Evolutionary conservation across 2,888 invertebrate genomes (phyloP).

Genomic region (Callinectes sapidus): DNA sequence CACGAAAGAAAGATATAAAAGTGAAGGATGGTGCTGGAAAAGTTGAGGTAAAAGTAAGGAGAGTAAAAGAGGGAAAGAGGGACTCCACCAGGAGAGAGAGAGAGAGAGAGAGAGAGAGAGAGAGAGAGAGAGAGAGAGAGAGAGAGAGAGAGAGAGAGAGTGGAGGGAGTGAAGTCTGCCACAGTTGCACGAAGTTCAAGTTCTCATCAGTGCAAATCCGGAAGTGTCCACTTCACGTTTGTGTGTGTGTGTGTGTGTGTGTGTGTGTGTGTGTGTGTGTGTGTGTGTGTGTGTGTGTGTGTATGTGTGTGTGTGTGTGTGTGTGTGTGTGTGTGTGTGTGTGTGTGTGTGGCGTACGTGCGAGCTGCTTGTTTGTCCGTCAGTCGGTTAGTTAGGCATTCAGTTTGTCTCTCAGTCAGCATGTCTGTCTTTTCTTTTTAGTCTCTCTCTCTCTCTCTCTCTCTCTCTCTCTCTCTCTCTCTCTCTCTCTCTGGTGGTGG

Average conservation of each 20-base stretch:
- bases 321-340: background rate
- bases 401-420: background rate
- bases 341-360: too few species aligned
- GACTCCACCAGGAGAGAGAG: background rate
- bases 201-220: background rate
- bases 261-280: slow-evolving; percentile 1
- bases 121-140: background rate
- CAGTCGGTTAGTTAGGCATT: background rate
- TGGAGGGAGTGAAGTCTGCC: background rate
- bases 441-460: background rate
- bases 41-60: background rate
- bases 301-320: too few species aligned
- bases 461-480: background rate
- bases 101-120: background rate
- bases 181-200: background rate
- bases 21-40: background rate
- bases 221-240: background rate
- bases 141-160: too few species aligned
- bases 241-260: background rate
- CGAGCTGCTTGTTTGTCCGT: background rate
- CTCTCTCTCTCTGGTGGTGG: background rate
- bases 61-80: background rate
- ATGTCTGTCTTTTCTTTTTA: background rate
- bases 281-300: background rate
- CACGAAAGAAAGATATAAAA: background rate